These are phyloP conservation scores for Pygathrix nemaeus DNA, from an alignment of 2,113 vertebrate species.

Conservation along the genomic window DNA sequence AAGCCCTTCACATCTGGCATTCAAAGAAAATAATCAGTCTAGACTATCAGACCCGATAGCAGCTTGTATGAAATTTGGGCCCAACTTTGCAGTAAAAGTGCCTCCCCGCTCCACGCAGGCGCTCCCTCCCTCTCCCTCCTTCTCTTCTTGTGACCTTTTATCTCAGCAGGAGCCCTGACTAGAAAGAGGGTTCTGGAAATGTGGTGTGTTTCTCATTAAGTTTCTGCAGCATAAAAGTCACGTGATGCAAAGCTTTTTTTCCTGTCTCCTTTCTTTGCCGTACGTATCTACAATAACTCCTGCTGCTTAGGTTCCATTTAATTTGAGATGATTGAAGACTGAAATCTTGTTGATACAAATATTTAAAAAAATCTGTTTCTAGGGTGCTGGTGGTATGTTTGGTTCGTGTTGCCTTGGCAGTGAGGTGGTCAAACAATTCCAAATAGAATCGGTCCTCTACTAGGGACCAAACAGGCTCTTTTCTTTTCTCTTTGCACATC, in stretches of 20 bases:
- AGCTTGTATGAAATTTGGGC: conserved; percentile 72
- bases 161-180: conserved; percentile 80
- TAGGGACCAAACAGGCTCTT: neutral
- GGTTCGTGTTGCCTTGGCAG: neutral
- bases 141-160: conserved; percentile 77
- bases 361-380: neutral
- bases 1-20: conserved; percentile 76
- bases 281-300: conserved; percentile 21
- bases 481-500: neutral
- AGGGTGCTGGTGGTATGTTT: neutral
- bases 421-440: neutral
- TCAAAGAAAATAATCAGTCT: conserved; percentile 78
- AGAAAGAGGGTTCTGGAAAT: conserved; percentile 82
- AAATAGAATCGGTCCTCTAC: neutral
- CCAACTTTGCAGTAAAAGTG: conserved; percentile 71
- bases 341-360: neutral
- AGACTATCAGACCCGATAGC: conserved; percentile 69
- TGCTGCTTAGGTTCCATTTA: conserved; percentile 62
- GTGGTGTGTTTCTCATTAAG: conserved; percentile 79
- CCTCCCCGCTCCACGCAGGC: conserved; percentile 50
- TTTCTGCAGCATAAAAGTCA: conserved; percentile 68
- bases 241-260: neutral
- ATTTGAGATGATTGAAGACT: conserved; percentile 52
- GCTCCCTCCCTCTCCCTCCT: conserved; percentile 41
- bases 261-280: neutral